phyloP scores from a whole-genome alignment of 2,797 vertebrate species.

The Ciconia nigra region DNA sequence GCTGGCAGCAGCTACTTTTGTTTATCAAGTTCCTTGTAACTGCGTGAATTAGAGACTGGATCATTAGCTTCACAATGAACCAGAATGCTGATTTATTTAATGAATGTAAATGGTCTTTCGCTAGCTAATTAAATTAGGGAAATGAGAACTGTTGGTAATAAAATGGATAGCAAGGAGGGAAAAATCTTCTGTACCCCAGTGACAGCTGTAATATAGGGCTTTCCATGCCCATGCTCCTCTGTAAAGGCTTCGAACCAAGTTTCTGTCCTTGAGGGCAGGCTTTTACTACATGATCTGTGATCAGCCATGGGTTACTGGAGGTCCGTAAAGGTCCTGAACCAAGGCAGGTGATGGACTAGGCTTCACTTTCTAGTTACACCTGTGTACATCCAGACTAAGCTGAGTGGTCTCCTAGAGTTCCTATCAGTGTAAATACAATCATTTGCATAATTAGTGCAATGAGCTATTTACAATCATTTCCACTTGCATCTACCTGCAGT shows the following conservation, averaged over 20 bases:
- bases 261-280: not conserved
- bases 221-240: not conserved
- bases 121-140: conserved; percentile 61
- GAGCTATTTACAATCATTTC: not conserved
- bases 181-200: not conserved
- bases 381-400: not conserved
- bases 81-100: conserved; percentile 60
- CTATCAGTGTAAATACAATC: not conserved
- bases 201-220: not conserved
- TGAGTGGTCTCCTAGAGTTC: not conserved
- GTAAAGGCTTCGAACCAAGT: not conserved
- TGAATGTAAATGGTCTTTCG: conserved; percentile 57
- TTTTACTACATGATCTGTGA: not conserved
- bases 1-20: conserved; percentile 31
- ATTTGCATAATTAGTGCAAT: not conserved
- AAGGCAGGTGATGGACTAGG: not conserved
- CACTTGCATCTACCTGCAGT: not conserved
- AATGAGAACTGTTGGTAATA: conserved; percentile 29
- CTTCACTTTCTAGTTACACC: not conserved
- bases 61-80: conserved; percentile 63
- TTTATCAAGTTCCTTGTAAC: conserved; percentile 31
- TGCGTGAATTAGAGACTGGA: conserved; percentile 22
- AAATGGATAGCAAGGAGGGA: conserved; percentile 8
- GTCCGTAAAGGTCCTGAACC: not conserved
- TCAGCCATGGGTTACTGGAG: not conserved